Evolutionary conservation across 2,113 vertebrate genomes (phyloP), one percentile per base, ranked within the genome.

Genomic region (Ailuropoda melanoleuca): DNA sequence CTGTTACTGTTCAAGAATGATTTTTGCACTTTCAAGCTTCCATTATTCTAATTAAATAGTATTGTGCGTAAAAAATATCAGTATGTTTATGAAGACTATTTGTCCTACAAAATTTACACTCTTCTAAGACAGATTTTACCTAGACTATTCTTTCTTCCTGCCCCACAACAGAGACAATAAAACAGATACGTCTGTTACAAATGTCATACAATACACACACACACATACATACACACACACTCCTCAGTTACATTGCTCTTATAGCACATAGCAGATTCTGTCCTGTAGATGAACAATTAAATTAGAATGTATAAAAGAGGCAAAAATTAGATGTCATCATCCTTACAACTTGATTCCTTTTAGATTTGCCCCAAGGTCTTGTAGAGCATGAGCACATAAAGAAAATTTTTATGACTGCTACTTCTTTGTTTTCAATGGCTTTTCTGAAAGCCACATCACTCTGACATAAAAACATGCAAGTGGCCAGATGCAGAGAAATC

Each of bases 1-100:
- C 60, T 92, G 58, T 53, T 55, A 77, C 72, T 83, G 58, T 43
- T 94, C 43, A 77, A 39, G 48, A 94, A 43, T 93, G 88, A 72
- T 37, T 93, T 94, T 93, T 75, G 72, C 14, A n/a, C 64, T 97
- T 93, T 97, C 18, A 66, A 6, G 23, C n/a, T 86, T 86, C 72
- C 26, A 11, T 23, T 75, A 10, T 68, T 93, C 58, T 88, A 31
- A 60, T 85, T 81, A 88, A 70, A 64, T 80, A 82, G 34, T 43
- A 24, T 48, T 31, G 31, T 50, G 43, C 5, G 6, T 19, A 23
- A 39, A 68, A 70, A 72, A 72, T 39, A 72, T 68, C 11, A 1
- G n/a, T 72, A 39, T 23, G 10, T 12, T 72, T 84, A 58, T 14
- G 37, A 37, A 75, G 8, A 66, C 23, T 56, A 7, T 3, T 58